Conservation (phyloP, 1,140 invertebrate genomes). For the Drosophila seguyi region DNA sequence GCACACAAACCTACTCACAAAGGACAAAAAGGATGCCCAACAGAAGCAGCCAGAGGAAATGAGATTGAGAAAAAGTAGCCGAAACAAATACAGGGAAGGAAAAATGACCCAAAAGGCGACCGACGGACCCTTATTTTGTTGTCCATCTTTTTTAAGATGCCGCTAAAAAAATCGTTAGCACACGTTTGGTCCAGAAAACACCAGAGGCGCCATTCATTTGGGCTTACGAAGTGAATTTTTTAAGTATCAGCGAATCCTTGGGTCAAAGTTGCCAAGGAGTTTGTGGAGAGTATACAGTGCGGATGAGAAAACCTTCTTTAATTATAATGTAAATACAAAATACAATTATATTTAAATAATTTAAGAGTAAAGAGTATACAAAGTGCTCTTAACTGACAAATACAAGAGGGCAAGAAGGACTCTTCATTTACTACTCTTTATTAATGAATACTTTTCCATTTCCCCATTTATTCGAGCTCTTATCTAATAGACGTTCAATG, state of each 20-base stretch:
- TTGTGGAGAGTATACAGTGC: no score
- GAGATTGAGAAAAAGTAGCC: constrained; percentile 37
- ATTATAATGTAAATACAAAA: constrained; percentile 57
- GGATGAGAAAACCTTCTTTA: constrained; percentile 11
- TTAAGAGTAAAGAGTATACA: no score
- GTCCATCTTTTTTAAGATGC: constrained; percentile 39
- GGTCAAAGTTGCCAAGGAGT: constrained; percentile 14
- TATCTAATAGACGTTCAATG: not conserved
- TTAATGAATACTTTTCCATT: not conserved
- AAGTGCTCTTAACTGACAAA: not conserved
- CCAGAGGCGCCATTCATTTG: constrained; percentile 36
- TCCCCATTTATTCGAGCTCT: not conserved
- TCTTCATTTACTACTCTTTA: not conserved
- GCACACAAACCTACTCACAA: constrained; percentile 9
- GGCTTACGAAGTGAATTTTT: constrained; percentile 39
- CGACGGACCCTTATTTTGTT: constrained; percentile 52
- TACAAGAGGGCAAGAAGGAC: not conserved
- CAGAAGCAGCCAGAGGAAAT: constrained; percentile 10
- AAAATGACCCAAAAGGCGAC: constrained; percentile 7
- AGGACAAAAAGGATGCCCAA: constrained; percentile 28
- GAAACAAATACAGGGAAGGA: constrained; percentile 13
- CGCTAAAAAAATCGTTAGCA: constrained; percentile 55
- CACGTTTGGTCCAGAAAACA: constrained; percentile 44
- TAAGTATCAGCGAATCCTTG: constrained; percentile 18
- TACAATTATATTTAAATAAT: constrained; percentile 3